Evolutionary conservation across 2,113 vertebrate genomes (phyloP), one percentile per base, ranked within the genome.

Genomic region (Sarotherodon lohbergeri): DNA sequence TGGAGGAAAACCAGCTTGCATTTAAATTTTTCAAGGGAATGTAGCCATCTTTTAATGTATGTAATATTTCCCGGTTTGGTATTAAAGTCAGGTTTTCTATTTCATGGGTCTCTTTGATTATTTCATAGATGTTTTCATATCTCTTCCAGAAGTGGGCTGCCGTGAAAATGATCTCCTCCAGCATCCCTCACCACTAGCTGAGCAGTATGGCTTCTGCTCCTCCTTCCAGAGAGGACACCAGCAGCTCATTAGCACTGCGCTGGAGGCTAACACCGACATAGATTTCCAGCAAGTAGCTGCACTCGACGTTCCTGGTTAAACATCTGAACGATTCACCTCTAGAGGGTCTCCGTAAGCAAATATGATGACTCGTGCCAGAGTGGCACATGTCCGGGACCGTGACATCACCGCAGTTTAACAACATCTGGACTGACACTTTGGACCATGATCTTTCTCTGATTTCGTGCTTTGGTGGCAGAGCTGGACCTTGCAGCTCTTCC

Each of bases 201-300:
- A 50, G 41, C 89, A 88, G 86, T 81, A 96, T 96, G 96, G 95
- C 88, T 85, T 80, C 87, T 78, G 83, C 87, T 81, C 90, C 89
- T 87, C 36, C 85, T 68, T 85, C 86, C 29, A 90, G 22, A 85
- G 89, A 91, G 36, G 86, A 94, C 91, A 86, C 54, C 83, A 88
- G 71, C 56, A 82, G 86, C 91, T 94, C 86, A 34, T 82, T 89
- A 91, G 59, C 56, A 9, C 84, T 88, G 68, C 83, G 16, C 88
- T 94, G 95, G 95, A 95, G 92, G 92, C 81, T 94, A 27, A 93
- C 85, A 1, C 94, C 94, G 22, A 95, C 96, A 92, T 95, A 95
- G 85, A 89, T 55, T 34, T 3, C 9, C 86, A 9, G 50, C 6
- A 11, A 46, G 63, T 48, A 16, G 71, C 61, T 50, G 59, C 7